Percentiles rank a stretch among this genome's conserved stretches.
phyloP scores from a whole-genome alignment of 92 coral and sea anemone genomes.

The Heteractis magnifica region DNA sequence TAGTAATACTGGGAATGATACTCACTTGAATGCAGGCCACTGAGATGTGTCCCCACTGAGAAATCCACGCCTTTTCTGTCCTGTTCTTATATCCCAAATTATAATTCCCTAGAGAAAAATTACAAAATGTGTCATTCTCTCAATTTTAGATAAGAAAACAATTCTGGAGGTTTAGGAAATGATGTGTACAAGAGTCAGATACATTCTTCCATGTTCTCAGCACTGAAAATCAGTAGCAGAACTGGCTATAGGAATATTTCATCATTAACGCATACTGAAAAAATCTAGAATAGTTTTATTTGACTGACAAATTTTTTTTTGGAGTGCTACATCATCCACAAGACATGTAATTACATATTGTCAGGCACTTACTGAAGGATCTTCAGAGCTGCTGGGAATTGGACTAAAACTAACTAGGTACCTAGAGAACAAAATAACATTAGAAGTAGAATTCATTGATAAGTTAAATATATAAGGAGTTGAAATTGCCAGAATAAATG shows the following conservation, averaged over 20 bases:
- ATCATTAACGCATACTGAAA: constrained; percentile 37
- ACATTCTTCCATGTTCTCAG: constrained; percentile 59
- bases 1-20: neutral
- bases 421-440: constrained; percentile 36
- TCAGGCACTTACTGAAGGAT: constrained; percentile 80
- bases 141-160: neutral
- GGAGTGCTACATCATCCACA: too few species aligned
- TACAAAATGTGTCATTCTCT: neutral
- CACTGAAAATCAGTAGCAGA: constrained; percentile 83
- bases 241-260: constrained; percentile 77
- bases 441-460: neutral
- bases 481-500: too few species aligned
- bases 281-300: neutral
- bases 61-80: constrained; percentile 85
- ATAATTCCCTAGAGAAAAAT: constrained; percentile 65
- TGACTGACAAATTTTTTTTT: too few species aligned
- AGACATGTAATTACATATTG: neutral
- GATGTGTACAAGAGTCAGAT: constrained; percentile 14
- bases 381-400: constrained; percentile 80
- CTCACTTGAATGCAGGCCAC: constrained; percentile 99
- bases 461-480: too few species aligned
- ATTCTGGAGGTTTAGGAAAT: neutral
- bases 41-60: constrained; percentile 90
- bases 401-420: constrained; percentile 98
- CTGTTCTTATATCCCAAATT: constrained; percentile 98